A percentile compares a stretch with the other conserved stretches of the same genome.
Conservation (phyloP, 2,797 vertebrate species). For the Siniperca scherzeri region DNA sequence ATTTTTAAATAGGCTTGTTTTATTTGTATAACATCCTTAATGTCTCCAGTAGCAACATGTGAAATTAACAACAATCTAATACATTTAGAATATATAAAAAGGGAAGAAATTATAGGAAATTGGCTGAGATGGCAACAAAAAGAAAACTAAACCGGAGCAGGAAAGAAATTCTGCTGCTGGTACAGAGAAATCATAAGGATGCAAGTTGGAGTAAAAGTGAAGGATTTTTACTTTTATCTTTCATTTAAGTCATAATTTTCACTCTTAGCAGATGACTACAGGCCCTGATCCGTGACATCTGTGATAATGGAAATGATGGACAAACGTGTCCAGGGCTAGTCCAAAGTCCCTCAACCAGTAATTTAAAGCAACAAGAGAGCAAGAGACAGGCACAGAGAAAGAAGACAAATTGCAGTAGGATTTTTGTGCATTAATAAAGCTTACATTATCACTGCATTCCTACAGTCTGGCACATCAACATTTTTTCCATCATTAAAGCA, state of each 20-base stretch:
- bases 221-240: not conserved
- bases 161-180: not conserved
- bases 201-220: not conserved
- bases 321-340: not conserved
- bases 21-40: too few species aligned
- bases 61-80: not conserved
- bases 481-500: slow-evolving; percentile 1
- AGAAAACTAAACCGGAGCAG: not conserved
- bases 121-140: not conserved
- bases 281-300: not conserved
- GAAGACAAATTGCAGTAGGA: not conserved
- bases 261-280: not conserved
- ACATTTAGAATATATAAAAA: not conserved
- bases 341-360: not conserved
- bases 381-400: not conserved
- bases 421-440: slow-evolving; percentile 4
- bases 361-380: not conserved
- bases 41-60: not conserved
- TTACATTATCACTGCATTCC: slow-evolving; percentile 8
- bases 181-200: not conserved
- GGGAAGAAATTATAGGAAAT: not conserved
- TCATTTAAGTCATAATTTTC: not conserved
- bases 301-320: too few species aligned
- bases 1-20: not conserved
- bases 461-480: slow-evolving; percentile 2